Evolutionary conservation across 2,797 vertebrate species (phyloP).

Genomic region (Hippocampus kuda): DNA sequence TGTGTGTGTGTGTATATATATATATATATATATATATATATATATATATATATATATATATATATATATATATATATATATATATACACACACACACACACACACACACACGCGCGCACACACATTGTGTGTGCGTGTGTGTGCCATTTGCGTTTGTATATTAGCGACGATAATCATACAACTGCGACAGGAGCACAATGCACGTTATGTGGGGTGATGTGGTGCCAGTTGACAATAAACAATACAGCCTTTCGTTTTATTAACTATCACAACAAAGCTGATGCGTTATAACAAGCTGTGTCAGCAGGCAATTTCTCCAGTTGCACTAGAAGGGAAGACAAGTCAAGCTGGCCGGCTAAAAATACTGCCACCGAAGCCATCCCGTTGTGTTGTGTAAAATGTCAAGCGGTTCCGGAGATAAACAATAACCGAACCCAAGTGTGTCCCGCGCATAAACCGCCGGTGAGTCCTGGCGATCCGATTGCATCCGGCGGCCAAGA

Average conservation of each 20-base stretch:
- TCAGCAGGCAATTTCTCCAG: constrained; percentile 13
- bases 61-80: too few relatives aligned
- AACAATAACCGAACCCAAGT: constrained; percentile 2
- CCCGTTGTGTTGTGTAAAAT: constrained; percentile 3
- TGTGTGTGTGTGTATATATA: too few relatives aligned
- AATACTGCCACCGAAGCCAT: neutral
- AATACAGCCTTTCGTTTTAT: neutral
- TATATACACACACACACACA: too few relatives aligned
- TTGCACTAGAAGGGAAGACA: constrained; percentile 9
- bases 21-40: too few relatives aligned
- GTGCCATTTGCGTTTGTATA: neutral
- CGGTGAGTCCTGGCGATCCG: constrained; percentile 12
- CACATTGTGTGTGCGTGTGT: too few relatives aligned
- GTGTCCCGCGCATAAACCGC: constrained; percentile 6
- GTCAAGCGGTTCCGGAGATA: constrained; percentile 17
- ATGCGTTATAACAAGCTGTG: neutral
- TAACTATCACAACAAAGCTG: neutral
- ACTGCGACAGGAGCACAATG: neutral
- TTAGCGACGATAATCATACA: neutral
- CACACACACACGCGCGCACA: too few relatives aligned
- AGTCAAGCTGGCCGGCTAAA: constrained; percentile 1
- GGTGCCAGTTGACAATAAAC: neutral
- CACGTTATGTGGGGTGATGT: neutral
- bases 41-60: too few relatives aligned
- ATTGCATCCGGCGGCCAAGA: constrained; percentile 20